These are phyloP conservation scores for Halcyon senegalensis DNA, from an alignment of 2,113 vertebrate genomes.

Conservation along the genomic window DNA sequence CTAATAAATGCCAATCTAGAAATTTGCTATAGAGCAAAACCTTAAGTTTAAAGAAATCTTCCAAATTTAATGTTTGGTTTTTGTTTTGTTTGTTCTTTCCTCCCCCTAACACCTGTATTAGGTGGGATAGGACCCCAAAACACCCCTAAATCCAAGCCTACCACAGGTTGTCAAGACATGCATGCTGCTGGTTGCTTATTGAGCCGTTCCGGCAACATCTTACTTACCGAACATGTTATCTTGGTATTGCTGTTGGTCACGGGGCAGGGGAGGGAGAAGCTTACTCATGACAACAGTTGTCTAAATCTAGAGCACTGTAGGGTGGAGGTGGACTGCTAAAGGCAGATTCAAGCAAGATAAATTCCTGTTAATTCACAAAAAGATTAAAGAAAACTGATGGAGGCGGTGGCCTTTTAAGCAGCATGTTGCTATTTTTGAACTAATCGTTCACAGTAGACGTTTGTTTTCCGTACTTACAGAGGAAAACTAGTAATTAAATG, in stretches of 20 bases:
- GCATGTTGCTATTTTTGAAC: constrained; percentile 43
- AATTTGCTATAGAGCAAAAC: neutral
- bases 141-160: neutral
- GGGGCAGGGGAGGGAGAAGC: fast-evolving
- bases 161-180: neutral
- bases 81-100: too few species aligned
- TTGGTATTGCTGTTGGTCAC: too few species aligned
- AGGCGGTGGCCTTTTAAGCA: neutral
- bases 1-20: neutral
- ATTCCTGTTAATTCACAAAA: neutral
- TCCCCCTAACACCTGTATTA: neutral
- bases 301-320: neutral
- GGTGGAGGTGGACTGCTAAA: neutral
- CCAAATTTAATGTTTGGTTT: neutral
- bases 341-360: neutral
- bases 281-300: neutral
- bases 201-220: neutral
- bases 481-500: constrained; percentile 26
- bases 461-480: constrained; percentile 6
- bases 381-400: neutral
- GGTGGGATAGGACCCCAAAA: neutral
- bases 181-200: neutral
- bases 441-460: neutral
- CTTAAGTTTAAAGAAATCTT: neutral
- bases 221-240: neutral